These are phyloP conservation scores for Melinaea marsaeus DNA, from an alignment of 2,888 invertebrate species.

Conservation along the genomic window DNA sequence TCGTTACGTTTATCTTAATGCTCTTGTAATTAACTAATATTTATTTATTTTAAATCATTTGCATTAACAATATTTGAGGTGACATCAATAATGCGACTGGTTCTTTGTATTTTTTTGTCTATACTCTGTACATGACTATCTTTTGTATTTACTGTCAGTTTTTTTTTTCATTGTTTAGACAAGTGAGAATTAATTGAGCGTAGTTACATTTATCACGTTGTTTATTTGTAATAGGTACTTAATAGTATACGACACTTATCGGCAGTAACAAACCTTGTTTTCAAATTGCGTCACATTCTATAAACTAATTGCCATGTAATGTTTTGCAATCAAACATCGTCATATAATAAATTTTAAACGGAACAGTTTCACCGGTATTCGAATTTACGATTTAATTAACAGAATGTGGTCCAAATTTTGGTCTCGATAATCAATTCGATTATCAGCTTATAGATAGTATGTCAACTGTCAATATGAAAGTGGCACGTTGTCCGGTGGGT, in stretches of 20 bases:
- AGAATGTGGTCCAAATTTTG: constrained; percentile 16
- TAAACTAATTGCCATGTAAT: constrained; percentile 48
- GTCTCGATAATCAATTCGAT: constrained; percentile 43
- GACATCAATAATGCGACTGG: constrained; percentile 30
- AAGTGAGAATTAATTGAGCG: constrained; percentile 40
- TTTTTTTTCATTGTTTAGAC: constrained; percentile 32
- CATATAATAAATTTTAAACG: too few species aligned
- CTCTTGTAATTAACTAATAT: constrained; percentile 12
- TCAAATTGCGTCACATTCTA: constrained; percentile 48
- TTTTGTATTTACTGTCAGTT: too few species aligned
- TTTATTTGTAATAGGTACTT: constrained; percentile 40
- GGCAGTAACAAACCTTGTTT: constrained; percentile 35
- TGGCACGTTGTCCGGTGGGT: constrained; percentile 68
- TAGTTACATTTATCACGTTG: constrained; percentile 39
- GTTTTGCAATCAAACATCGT: constrained; percentile 44
- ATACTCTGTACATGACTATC: too few species aligned
- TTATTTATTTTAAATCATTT: constrained; percentile 8
- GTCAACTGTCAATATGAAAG: constrained; percentile 76
- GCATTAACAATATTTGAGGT: constrained; percentile 27
- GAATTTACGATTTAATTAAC: too few species aligned
- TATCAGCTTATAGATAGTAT: constrained; percentile 65
- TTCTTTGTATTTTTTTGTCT: background rate
- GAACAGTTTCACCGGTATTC: too few species aligned
- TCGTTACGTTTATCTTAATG: constrained; percentile 17
- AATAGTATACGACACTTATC: constrained; percentile 39